These are phyloP conservation scores for Peromyscus maniculatus DNA, from an alignment of 2,113 vertebrate genomes.

Conservation along the genomic window DNA sequence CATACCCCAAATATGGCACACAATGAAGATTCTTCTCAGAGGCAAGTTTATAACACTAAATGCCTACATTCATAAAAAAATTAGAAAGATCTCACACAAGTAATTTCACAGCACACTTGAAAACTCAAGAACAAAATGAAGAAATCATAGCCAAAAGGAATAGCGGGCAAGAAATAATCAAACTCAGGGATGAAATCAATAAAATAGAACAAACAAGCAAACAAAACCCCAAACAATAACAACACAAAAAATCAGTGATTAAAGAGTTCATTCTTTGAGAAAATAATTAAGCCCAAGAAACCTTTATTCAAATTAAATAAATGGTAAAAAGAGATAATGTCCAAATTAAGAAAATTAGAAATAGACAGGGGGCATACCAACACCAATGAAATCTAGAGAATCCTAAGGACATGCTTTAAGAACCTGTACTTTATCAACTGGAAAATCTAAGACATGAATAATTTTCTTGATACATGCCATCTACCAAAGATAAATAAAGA, in stretches of 20 bases:
- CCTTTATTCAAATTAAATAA: not conserved
- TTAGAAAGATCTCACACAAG: not conserved
- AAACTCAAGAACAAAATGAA: not conserved
- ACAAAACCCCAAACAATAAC: not conserved
- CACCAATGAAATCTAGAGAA: not conserved
- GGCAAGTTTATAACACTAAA: not conserved
- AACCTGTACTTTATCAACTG: not conserved
- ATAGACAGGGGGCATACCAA: not conserved
- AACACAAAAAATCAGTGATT: not conserved
- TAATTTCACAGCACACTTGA: not conserved
- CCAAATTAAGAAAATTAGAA: not conserved
- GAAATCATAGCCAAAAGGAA: not conserved
- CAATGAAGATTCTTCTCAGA: not conserved
- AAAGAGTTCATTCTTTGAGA: not conserved
- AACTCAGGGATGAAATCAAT: not conserved
- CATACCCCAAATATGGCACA: not conserved
- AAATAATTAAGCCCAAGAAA: not conserved
- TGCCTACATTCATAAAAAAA: not conserved
- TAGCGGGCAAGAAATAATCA: not conserved
- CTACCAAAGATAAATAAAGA: not conserved
- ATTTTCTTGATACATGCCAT: not conserved
- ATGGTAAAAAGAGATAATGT: not conserved
- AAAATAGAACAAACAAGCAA: not conserved
- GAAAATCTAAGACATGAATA: not conserved
- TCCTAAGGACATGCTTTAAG: not conserved